These are phyloP conservation scores for Polydrusus cervinus DNA, from an alignment of 2,888 invertebrate genomes.

Conservation along the genomic window DNA sequence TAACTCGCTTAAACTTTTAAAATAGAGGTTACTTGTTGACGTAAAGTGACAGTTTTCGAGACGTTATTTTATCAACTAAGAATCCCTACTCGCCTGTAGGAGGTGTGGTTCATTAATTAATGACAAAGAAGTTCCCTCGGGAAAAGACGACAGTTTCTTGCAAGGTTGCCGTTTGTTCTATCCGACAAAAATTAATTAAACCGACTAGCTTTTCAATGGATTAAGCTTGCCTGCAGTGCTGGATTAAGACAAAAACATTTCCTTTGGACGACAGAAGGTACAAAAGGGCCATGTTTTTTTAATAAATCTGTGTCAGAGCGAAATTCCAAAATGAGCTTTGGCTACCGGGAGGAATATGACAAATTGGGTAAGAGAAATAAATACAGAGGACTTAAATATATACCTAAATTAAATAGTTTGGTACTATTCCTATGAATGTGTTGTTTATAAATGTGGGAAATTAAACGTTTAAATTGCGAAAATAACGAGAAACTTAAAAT, in stretches of 20 bases:
- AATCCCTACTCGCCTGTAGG: constrained; percentile 34
- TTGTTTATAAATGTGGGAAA: too few relatives aligned
- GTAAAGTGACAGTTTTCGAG: constrained; percentile 35
- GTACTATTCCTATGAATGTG: too few relatives aligned
- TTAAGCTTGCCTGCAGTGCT: constrained; percentile 44
- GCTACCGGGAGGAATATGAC: background rate
- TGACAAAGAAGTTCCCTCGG: constrained; percentile 51
- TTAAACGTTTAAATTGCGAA: too few relatives aligned
- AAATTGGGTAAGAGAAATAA: background rate
- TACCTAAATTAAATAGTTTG: too few relatives aligned
- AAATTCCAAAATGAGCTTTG: background rate
- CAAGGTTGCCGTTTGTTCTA: constrained; percentile 46
- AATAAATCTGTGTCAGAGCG: background rate
- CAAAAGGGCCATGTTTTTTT: constrained; percentile 4
- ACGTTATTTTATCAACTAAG: constrained; percentile 44
- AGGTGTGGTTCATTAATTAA: constrained; percentile 57
- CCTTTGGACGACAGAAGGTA: background rate
- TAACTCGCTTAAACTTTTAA: constrained; percentile 18
- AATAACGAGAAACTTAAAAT: too few relatives aligned
- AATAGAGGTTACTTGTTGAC: constrained; percentile 28
- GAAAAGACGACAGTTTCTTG: constrained; percentile 50
- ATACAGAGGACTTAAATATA: too few relatives aligned
- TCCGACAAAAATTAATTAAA: constrained; percentile 52
- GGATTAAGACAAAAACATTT: constrained; percentile 38
- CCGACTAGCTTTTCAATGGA: constrained; percentile 49